Evolutionary conservation across 2,113 vertebrate genomes (phyloP), one percentile per base, ranked within the genome.

Genomic region (Poeciliopsis prolifica): DNA sequence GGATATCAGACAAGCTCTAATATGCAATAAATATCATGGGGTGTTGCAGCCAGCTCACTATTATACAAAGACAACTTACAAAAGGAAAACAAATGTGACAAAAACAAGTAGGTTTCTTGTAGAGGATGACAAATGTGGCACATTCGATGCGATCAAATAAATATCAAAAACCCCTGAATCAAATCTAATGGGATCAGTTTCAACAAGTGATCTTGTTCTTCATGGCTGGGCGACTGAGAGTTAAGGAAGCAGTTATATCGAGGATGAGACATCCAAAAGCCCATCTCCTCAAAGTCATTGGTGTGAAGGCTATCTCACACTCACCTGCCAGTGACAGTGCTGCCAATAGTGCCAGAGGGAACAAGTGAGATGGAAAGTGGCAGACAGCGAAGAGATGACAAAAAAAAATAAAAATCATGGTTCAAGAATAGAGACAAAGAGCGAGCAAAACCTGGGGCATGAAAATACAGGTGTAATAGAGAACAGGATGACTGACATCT

Each of bases 301-400:
- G 83, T 73, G 79, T 87, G 83, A 92, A 89, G 81, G 88, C 89
- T 85, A 88, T 86, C 85, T 90, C 80, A 83, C 84, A 87, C 73
- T 87, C 85, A 89, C 89, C 85, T 90, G 91, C 91, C 87, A 87
- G 86, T 88, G 89, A 90, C 82, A 83, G 84, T 82, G 83, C 78
- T 89, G 81, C 80, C 87, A 90, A 86, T 86, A 85, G 86, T 33
- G 83, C 88, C 87, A 76, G 70, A 80, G 87, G 87, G 80, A 89
- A 88, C 60, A 77, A 76, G 72, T 81, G 70, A 75, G 64, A 77
- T 67, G 76, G 76, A 85, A 81, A 88, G 82, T 2, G 31, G 79
- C 78, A 87, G 83, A 78, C 76, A 76, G 83, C 28, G 76, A 81
- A 73, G 51, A 58, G 51, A 58, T 24, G 24, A 85, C 68, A 71